Evolutionary conservation across 2,888 invertebrate genomes (phyloP), one percentile per base, ranked within the genome.

Genomic region (Thera obeliscata): DNA sequence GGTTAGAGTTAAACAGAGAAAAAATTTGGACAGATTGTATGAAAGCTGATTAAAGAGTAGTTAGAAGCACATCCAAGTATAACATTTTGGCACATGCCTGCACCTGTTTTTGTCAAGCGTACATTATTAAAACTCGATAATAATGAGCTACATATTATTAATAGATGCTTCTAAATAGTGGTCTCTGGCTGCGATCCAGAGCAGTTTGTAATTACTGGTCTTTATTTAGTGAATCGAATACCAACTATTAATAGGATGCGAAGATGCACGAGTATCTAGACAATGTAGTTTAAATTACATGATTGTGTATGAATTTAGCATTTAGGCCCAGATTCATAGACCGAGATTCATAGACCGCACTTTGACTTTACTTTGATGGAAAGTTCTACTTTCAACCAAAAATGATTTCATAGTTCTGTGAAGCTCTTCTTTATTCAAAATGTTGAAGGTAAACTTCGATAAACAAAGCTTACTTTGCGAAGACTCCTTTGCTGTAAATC

Each of bases 141-240:
- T 60, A 60, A 50, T 50, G 55, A 55, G 55, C 55, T 36, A 35
- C n/a, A 36, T 35, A n/a, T 50, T 50, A 60, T 41, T 50, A 50
- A 60, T 60, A 61, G 55, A 8, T 3, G 46, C 35, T 55, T 55
- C 36, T 36, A 61, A 61, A 61, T 46, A 35, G 61, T 35, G 9
- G 11, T 46, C 46, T 9, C 61, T 61, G 61, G 61, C 61, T 33
- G 12, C 2, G 35, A 35, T 61, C 61, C 61, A 61, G 55, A 35
- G 33, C 46, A 54, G 46, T 43, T 61, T 61, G 61, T 55, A 61
- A 61, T 61, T 61, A 61, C 46, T 48, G 46, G 36, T 50, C 55
- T 61, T 61, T 61, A 55, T 61, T 61, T 61, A 61, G 61, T 55
- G 36, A 12, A 54, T 46, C 12, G 35, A 55, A 36, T 61, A 64